Percentiles rank a stretch among this genome's conserved stretches.
Conservation (phyloP, 2,888 invertebrate genomes). For the Epistrophe eligans region DNA sequence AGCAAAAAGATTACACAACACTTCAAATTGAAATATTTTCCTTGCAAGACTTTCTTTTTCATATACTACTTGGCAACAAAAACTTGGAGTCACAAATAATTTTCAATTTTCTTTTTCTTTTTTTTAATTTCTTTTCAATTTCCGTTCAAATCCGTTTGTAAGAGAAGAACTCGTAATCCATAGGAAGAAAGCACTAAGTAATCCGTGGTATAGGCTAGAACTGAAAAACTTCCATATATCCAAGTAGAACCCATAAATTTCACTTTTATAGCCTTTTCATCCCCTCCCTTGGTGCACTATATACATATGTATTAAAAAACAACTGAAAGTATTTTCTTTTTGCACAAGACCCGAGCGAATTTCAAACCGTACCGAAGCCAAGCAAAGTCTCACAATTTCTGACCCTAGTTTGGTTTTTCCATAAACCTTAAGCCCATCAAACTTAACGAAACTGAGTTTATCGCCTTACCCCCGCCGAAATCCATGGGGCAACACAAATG, state of each 20-base stretch:
- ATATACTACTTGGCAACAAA: slow-evolving; percentile 23
- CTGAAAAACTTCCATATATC: slow-evolving; percentile 40
- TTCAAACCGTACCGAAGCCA: slow-evolving; percentile 81
- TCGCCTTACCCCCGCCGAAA: slow-evolving; percentile 37
- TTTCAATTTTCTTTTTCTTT: slow-evolving; percentile 22
- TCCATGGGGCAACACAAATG: slow-evolving; percentile 56
- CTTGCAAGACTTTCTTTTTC: slow-evolving; percentile 37
- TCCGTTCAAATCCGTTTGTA: no score
- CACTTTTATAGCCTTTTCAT: slow-evolving; percentile 52
- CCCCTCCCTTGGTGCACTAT: slow-evolving; percentile 8
- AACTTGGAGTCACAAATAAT: slow-evolving; percentile 47
- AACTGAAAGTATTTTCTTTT: slow-evolving; percentile 5
- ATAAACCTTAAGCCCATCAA: slow-evolving; percentile 43
- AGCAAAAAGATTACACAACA: slow-evolving; percentile 77
- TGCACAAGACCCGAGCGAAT: slow-evolving; percentile 49
- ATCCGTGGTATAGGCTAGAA: slow-evolving; percentile 30
- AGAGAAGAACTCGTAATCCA: slow-evolving; percentile 51
- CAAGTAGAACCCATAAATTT: slow-evolving; percentile 58
- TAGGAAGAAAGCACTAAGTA: slow-evolving; percentile 35
- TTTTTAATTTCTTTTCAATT: no score
- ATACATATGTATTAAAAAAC: neutral
- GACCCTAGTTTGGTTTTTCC: slow-evolving; percentile 76
- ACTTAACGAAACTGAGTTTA: slow-evolving; percentile 64
- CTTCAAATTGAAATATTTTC: slow-evolving; percentile 36
- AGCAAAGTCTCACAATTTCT: slow-evolving; percentile 83